These are phyloP conservation scores for Hydrolagus affinis DNA, from an alignment of 2,113 vertebrate species.

Conservation along the genomic window DNA sequence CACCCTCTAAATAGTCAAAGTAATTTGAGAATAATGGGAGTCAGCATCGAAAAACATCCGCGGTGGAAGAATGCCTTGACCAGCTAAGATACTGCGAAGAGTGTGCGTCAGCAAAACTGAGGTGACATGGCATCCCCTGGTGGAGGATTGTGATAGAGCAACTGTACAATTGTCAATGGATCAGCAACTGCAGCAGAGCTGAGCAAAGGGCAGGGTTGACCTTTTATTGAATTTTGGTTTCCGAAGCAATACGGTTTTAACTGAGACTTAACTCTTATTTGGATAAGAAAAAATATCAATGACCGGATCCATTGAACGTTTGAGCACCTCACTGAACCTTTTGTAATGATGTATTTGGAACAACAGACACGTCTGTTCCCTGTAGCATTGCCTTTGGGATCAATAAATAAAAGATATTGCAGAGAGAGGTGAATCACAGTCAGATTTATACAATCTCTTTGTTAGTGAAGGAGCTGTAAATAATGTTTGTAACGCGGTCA, in stretches of 20 bases:
- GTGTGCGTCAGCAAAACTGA: not conserved
- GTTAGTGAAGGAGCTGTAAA: not conserved
- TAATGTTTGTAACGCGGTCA: not conserved
- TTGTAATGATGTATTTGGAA: not conserved
- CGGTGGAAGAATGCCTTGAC: not conserved
- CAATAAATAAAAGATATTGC: not conserved
- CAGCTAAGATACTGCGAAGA: not conserved
- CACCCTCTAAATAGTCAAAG: not conserved
- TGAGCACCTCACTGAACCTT: not conserved
- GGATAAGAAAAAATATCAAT: not conserved
- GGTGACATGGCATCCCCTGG: not conserved
- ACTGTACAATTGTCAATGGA: not conserved
- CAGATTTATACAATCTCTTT: not conserved
- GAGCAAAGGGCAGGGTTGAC: not conserved
- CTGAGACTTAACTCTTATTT: too few species aligned
- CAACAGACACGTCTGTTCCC: not conserved
- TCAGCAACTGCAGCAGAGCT: not conserved
- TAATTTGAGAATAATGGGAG: not conserved
- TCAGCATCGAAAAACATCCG: too few species aligned
- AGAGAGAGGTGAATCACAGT: not conserved
- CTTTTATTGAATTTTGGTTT: not conserved
- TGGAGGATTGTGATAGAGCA: not conserved
- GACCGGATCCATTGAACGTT: not conserved
- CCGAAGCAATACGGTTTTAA: not conserved
- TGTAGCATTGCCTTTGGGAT: slow-evolving; percentile 5